Evolutionary conservation across 1,140 invertebrate species (phyloP).

Genomic region (Drosophila pectinifera): DNA sequence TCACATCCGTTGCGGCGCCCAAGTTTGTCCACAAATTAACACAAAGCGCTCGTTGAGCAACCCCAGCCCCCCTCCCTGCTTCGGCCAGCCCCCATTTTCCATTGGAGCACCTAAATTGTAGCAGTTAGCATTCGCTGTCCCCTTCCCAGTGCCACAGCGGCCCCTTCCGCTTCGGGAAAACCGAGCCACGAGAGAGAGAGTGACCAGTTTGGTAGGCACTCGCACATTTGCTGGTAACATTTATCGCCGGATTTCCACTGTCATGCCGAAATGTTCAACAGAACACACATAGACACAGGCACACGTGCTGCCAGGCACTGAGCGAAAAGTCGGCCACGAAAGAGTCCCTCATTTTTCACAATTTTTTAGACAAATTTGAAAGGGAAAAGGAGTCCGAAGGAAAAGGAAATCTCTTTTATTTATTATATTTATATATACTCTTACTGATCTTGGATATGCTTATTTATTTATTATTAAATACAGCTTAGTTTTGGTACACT

Average conservation of each 20-base stretch:
- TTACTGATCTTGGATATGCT: too few relatives aligned
- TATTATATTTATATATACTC: too few relatives aligned
- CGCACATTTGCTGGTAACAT: conserved; percentile 82
- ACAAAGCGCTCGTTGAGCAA: conserved; percentile 66
- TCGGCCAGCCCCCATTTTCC: conserved; percentile 1
- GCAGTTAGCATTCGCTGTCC: conserved; percentile 65
- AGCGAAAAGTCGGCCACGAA: too few relatives aligned
- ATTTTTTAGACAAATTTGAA: too few relatives aligned
- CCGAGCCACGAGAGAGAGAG: conserved; percentile 3
- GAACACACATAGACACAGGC: conserved; percentile 39
- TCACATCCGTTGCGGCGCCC: conserved; percentile 71
- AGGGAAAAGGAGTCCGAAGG: too few relatives aligned
- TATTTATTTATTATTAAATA: neutral
- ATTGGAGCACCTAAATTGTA: conserved; percentile 72
- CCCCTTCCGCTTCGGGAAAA: neutral
- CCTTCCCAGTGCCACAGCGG: neutral
- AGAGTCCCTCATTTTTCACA: too few relatives aligned
- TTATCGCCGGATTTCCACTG: conserved; percentile 83
- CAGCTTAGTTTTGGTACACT: fast-evolving
- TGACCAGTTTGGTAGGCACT: conserved; percentile 66
- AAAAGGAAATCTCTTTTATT: too few relatives aligned
- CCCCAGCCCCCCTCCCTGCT: conserved; percentile 3
- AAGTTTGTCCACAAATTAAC: conserved; percentile 84
- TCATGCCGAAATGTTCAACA: conserved; percentile 78
- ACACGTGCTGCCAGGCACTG: conserved; percentile 27